These are phyloP conservation scores for Thamnophis sirtalis DNA, from an alignment of 2,113 vertebrate species.

Conservation along the genomic window DNA sequence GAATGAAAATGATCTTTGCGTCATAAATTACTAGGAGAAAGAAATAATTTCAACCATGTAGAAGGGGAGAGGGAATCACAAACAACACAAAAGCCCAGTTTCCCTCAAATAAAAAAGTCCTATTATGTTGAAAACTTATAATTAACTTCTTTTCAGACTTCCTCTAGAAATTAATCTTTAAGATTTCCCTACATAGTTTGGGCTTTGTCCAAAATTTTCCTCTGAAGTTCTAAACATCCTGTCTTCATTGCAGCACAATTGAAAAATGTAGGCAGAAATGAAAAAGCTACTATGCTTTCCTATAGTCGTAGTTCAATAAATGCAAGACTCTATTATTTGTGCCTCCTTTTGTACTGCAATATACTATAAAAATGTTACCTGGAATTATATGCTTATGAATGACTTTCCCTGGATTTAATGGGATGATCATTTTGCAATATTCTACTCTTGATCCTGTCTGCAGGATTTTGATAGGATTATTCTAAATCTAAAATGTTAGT, in stretches of 20 bases:
- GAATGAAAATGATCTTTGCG: slow-evolving; percentile 52
- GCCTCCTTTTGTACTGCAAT: neutral
- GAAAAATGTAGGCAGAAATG: neutral
- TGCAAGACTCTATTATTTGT: neutral
- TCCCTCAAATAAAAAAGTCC: neutral
- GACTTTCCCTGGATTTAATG: neutral
- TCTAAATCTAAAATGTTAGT: neutral
- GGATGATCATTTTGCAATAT: neutral
- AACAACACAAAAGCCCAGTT: neutral
- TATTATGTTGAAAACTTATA: neutral
- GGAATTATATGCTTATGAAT: neutral
- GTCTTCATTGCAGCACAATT: neutral
- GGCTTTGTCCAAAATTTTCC: neutral
- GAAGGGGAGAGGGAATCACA: neutral
- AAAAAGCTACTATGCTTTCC: neutral
- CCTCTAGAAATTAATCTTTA: neutral
- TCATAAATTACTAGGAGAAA: slow-evolving; percentile 61
- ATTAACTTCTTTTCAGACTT: neutral
- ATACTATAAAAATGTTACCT: neutral
- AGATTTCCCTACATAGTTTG: neutral
- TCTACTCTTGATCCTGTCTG: neutral
- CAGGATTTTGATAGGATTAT: neutral
- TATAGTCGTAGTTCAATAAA: neutral
- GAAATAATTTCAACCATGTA: slow-evolving; percentile 42
- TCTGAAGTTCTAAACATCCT: neutral